These are phyloP conservation scores for Acleris cristana DNA, from an alignment of 2,888 invertebrate genomes.

Conservation along the genomic window DNA sequence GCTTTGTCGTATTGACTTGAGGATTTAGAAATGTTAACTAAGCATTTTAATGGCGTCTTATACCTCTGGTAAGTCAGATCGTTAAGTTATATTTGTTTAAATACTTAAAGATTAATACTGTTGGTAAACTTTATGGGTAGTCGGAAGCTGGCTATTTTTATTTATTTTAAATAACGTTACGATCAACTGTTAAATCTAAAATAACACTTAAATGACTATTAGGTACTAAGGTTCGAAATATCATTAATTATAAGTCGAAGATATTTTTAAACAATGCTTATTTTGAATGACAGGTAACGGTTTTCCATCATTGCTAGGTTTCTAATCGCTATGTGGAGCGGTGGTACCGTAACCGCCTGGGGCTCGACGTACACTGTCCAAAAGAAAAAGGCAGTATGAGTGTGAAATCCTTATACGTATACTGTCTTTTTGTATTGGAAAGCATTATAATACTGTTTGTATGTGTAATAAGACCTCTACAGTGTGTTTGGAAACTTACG, in stretches of 20 bases:
- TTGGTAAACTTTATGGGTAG: slow-evolving; percentile 20
- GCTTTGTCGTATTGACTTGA: slow-evolving; percentile 62
- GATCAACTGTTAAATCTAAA: slow-evolving; percentile 4
- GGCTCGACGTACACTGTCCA: slow-evolving; percentile 41
- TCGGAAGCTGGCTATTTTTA: slow-evolving; percentile 27
- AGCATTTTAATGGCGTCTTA: slow-evolving; percentile 40
- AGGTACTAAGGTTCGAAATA: not conserved
- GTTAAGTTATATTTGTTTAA: slow-evolving; percentile 19
- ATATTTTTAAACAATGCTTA: slow-evolving; percentile 41
- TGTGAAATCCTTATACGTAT: slow-evolving; percentile 44
- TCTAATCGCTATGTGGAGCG: slow-evolving; percentile 73
- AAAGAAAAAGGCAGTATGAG: slow-evolving; percentile 11
- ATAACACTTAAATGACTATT: not conserved
- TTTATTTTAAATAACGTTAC: not conserved
- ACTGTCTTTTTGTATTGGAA: not conserved
- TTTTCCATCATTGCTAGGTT: slow-evolving; percentile 73
- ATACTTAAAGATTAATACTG: not conserved
- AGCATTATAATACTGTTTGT: not conserved
- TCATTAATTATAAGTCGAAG: not conserved
- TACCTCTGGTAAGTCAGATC: slow-evolving; percentile 28
- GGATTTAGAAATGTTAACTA: slow-evolving; percentile 53
- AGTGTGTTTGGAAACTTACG: no score
- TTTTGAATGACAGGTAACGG: slow-evolving; percentile 52
- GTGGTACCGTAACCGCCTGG: slow-evolving; percentile 69
- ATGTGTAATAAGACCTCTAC: not conserved